These are phyloP conservation scores for Bombylius major DNA, from an alignment of 2,888 invertebrate genomes.

Conservation along the genomic window DNA sequence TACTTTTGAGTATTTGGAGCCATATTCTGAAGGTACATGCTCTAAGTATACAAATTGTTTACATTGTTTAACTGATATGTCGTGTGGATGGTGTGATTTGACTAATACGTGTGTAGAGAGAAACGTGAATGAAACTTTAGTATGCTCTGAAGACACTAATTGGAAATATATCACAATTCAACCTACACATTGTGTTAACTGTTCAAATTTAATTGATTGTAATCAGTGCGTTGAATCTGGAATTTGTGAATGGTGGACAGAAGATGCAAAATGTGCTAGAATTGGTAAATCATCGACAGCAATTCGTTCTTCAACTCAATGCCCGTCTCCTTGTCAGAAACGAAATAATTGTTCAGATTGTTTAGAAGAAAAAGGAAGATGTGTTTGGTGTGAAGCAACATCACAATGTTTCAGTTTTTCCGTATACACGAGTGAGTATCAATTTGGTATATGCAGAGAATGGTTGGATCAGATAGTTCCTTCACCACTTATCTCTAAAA, in stretches of 20 bases:
- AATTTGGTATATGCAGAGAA: conserved; percentile 83
- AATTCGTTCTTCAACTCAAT: conserved; percentile 46
- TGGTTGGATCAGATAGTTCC: conserved; percentile 76
- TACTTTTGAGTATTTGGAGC: conserved; percentile 80
- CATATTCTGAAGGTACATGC: conserved; percentile 71
- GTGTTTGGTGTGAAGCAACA: conserved; percentile 92
- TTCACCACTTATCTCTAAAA: conserved; percentile 9
- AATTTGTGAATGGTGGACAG: conserved; percentile 86
- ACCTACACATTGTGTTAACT: conserved; percentile 73
- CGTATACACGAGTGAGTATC: conserved; percentile 89
- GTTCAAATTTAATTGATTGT: conserved; percentile 81
- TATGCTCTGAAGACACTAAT: conserved; percentile 43
- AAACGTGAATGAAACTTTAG: conserved; percentile 50
- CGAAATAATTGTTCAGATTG: conserved; percentile 69
- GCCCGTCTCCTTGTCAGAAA: conserved; percentile 70
- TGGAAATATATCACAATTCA: conserved; percentile 74
- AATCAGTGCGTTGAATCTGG: conserved; percentile 65
- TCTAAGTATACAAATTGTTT: conserved; percentile 68
- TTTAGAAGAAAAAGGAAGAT: conserved; percentile 71
- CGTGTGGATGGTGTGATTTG: conserved; percentile 85
- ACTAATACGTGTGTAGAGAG: conserved; percentile 58
- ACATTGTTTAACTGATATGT: conserved; percentile 74
- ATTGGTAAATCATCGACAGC: conserved; percentile 62
- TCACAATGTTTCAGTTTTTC: conserved; percentile 88
- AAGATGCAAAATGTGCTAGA: conserved; percentile 74